Evolutionary conservation across 2,888 invertebrate genomes (phyloP), one percentile per base, ranked within the genome.

Genomic region (Rhaphigaster nebulosa): DNA sequence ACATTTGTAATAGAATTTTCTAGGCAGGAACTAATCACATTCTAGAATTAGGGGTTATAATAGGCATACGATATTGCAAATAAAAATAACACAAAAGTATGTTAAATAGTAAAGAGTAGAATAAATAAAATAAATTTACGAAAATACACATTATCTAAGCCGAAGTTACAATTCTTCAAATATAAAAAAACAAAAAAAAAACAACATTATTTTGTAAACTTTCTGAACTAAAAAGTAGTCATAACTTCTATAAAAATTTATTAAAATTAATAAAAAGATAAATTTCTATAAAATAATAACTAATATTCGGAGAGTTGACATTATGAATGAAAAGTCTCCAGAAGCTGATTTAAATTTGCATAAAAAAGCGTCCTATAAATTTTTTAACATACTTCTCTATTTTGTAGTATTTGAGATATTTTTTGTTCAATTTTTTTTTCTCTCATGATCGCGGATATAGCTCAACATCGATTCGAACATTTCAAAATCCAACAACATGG

Each of bases 11-110:
- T 88, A n/a, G 23, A 45, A 45, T 88, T 23, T 34, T 29, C 88
- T 88, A 88, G 56, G 88, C 88, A 38, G 60, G 34, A 65, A 56
- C 88, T 54, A 88, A 56, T 88, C 88, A 88, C 88, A 88, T 88
- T 88, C 88, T 65, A 88, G 26, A n/a, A 45, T n/a, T 26, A 84
- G 45, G 84, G 45, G n/a, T 84, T 26, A 45, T 45, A 41, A 84
- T 26, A 84, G 84, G 26, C 1, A 1, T 70, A 34, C 34, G 65
- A 29, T 65, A 29, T 65, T 65, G 29, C n/a, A n/a, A 70, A 70
- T 70, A 34, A 18, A 70, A 70, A 70, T 34, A 6, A 70, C 20
- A 70, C 13, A 70, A 2, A 65, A 15, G 65, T 65, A 29, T n/a
- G 6, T 60, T 60, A 60, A n/a, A 12, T n/a, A 60, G 10, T 60